phyloP scores from a whole-genome alignment of 2,888 invertebrate genomes.

The Archips crataeganus region DNA sequence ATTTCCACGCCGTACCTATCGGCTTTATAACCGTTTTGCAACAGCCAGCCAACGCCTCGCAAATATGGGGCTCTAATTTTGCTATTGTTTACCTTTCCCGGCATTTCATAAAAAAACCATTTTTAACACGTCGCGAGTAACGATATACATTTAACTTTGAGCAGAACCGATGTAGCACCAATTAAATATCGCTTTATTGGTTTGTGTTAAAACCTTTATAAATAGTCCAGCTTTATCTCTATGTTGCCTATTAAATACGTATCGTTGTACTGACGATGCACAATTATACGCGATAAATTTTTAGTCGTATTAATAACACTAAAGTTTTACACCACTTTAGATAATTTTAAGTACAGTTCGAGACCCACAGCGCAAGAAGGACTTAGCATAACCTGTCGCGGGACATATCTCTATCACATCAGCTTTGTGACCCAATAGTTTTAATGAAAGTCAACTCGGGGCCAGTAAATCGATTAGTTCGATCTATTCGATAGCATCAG shows the following conservation, averaged over 20 bases:
- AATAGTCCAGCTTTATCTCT: slow-evolving; percentile 53
- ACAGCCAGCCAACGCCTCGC: slow-evolving; percentile 1
- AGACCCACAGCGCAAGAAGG: slow-evolving; percentile 12
- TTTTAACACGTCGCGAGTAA: slow-evolving; percentile 11
- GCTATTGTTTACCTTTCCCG: slow-evolving; percentile 18
- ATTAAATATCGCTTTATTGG: slow-evolving; percentile 65
- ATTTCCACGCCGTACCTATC: slow-evolving; percentile 23
- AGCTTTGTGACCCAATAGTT: slow-evolving; percentile 72
- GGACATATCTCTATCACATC: slow-evolving; percentile 37
- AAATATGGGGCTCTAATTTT: slow-evolving; percentile 21
- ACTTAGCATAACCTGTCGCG: slow-evolving; percentile 27
- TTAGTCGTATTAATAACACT: slow-evolving; percentile 20
- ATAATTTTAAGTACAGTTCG: slow-evolving; percentile 24
- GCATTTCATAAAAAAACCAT: slow-evolving; percentile 6
- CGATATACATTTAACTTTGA: slow-evolving; percentile 28
- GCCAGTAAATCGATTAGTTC: slow-evolving; percentile 76
- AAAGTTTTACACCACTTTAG: slow-evolving; percentile 16
- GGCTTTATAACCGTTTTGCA: slow-evolving; percentile 22
- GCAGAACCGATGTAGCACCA: slow-evolving; percentile 53
- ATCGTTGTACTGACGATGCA: slow-evolving; percentile 25
- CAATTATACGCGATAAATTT: slow-evolving; percentile 22
- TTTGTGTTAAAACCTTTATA: slow-evolving; percentile 55
- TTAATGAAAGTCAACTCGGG: slow-evolving; percentile 71
- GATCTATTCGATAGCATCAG: slow-evolving; percentile 73
- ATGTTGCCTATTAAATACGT: slow-evolving; percentile 48